phyloP scores from a whole-genome alignment of 1,140 invertebrate genomes.

The Anastrepha ludens region DNA sequence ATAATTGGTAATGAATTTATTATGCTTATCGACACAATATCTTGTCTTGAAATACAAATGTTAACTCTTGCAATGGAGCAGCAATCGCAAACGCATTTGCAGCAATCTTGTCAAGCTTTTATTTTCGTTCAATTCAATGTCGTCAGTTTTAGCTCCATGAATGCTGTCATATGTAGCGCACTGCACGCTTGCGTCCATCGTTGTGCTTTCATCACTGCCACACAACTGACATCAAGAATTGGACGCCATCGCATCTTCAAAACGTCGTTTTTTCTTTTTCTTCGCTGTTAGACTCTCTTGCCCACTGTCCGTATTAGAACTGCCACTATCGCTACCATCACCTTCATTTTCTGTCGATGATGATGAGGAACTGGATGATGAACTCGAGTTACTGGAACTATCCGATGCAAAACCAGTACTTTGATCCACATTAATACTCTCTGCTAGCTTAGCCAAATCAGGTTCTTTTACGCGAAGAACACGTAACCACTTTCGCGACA shows the following conservation, averaged over 20 bases:
- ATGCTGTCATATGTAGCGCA: not conserved
- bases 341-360: conserved; percentile 80
- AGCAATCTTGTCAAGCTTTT: not conserved
- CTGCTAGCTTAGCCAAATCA: conserved; percentile 88
- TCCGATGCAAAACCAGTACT: conserved; percentile 95
- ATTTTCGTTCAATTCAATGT: not conserved
- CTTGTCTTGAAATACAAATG: conserved; percentile 24
- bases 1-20: conserved; percentile 4
- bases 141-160: not conserved
- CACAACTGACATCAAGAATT: conserved; percentile 56
- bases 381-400: conserved; percentile 92
- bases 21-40: not conserved
- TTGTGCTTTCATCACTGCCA: conserved; percentile 7
- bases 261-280: conserved; percentile 87
- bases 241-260: conserved; percentile 60
- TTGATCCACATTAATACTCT: conserved; percentile 89
- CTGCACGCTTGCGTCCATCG: not conserved
- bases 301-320: conserved; percentile 82
- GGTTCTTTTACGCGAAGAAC: conserved; percentile 85
- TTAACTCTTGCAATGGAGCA: conserved; percentile 51
- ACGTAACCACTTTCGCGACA: conserved; percentile 90
- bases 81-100: conserved; percentile 1
- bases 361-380: conserved; percentile 82
- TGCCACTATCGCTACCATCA: conserved; percentile 56
- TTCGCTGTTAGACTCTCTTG: conserved; percentile 91